A percentile compares a stretch with the other conserved stretches of the same genome.
These are phyloP conservation scores for Acronicta leporina DNA, from an alignment of 2,888 invertebrate genomes.

Conservation along the genomic window DNA sequence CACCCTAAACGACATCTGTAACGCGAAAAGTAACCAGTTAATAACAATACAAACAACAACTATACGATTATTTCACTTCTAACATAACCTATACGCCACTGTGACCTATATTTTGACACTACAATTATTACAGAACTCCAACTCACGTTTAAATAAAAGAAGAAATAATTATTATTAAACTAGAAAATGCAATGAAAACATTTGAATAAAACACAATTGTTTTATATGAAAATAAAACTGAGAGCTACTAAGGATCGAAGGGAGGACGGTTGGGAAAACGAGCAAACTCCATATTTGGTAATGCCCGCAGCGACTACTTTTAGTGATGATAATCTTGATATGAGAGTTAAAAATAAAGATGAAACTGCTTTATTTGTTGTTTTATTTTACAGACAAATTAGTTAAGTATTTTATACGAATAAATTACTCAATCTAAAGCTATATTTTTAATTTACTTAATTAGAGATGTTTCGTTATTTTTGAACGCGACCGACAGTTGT, in stretches of 20 bases:
- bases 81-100: constrained; percentile 86
- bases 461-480: constrained; percentile 56
- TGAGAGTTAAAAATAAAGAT: constrained; percentile 43
- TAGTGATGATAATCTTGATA: constrained; percentile 71
- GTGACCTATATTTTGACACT: constrained; percentile 88
- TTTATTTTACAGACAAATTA: constrained; percentile 34
- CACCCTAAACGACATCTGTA: constrained; percentile 98
- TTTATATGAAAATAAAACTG: constrained; percentile 83
- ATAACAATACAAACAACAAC: constrained; percentile 77
- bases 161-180: constrained; percentile 79
- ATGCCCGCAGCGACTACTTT: constrained; percentile 88
- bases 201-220: constrained; percentile 81
- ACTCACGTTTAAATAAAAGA: constrained; percentile 83
- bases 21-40: constrained; percentile 78
- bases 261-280: constrained; percentile 90
- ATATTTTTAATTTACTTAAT: constrained; percentile 52
- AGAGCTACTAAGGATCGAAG: constrained; percentile 88
- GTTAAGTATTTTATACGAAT: constrained; percentile 37
- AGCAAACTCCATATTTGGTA: constrained; percentile 92
- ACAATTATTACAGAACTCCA: constrained; percentile 67
- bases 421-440: constrained; percentile 34
- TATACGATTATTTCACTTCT: constrained; percentile 75
- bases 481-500: constrained; percentile 69
- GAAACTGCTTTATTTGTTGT: constrained; percentile 10
- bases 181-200: constrained; percentile 85